Conservation (phyloP, 1,140 invertebrate genomes). For the Latrodectus geometricus region DNA sequence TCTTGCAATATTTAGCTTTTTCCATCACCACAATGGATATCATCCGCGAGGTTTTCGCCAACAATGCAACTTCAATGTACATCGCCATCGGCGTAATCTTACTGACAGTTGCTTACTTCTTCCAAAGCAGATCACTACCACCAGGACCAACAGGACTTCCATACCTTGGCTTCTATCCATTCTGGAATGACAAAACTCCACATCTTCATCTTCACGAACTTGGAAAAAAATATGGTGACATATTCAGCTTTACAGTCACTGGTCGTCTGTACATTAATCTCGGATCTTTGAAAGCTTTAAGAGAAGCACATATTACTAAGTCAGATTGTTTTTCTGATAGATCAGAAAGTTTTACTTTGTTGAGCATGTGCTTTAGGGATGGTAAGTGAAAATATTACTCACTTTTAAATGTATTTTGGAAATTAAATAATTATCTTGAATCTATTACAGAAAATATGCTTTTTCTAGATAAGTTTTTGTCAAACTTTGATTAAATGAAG, state of each 20-base stretch:
- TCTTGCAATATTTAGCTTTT: too few species aligned
- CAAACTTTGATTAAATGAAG: too few species aligned
- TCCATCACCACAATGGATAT: too few species aligned
- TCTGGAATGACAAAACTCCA: not conserved
- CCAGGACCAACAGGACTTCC: slow-evolving; percentile 24
- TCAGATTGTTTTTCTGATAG: slow-evolving; percentile 24
- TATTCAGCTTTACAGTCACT: slow-evolving; percentile 22
- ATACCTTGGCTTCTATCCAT: slow-evolving; percentile 18
- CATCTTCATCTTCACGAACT: not conserved
- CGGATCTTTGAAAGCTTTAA: not conserved
- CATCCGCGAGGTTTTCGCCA: too few species aligned
- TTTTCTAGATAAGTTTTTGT: too few species aligned
- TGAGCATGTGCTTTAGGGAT: not conserved
- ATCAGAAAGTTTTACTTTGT: not conserved
- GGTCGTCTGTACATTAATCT: slow-evolving; percentile 6
- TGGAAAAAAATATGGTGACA: slow-evolving; percentile 21
- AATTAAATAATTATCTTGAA: too few species aligned
- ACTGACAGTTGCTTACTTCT: not conserved
- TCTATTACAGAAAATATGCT: too few species aligned
- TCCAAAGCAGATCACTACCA: not conserved
- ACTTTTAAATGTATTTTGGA: too few species aligned
- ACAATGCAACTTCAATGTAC: not conserved
- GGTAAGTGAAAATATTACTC: slow-evolving; percentile 2
- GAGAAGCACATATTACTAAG: slow-evolving; percentile 21
- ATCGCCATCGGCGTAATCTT: not conserved